phyloP scores from a whole-genome alignment of 2,797 vertebrate species.

The Gouania willdenowi region DNA sequence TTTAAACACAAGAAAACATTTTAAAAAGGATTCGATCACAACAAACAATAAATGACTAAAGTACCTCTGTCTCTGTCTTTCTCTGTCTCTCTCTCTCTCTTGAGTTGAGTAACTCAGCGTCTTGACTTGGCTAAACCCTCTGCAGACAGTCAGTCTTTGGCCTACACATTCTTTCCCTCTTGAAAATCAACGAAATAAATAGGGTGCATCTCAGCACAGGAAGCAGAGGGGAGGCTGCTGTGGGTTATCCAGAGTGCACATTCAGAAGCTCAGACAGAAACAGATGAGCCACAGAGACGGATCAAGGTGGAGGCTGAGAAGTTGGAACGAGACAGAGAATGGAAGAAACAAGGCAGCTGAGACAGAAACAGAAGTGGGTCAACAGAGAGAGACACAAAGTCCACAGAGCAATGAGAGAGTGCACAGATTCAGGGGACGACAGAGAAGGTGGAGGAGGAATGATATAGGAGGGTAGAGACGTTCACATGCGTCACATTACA shows the following conservation, averaged over 20 bases:
- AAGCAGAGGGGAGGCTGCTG: constrained; percentile 61
- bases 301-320: constrained; percentile 30
- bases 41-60: no score
- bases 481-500: constrained; percentile 56
- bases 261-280: constrained; percentile 67
- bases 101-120: constrained; percentile 8
- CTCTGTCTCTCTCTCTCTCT: constrained; percentile 5
- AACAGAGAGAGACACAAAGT: constrained; percentile 22
- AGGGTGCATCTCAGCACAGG: constrained; percentile 69
- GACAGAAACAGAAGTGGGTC: constrained; percentile 18
- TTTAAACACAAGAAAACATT: no score
- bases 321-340: constrained; percentile 17
- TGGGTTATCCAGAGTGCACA: constrained; percentile 79
- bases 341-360: constrained; percentile 9
- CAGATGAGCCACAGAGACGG: constrained; percentile 52
- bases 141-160: constrained; percentile 66
- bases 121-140: constrained; percentile 42
- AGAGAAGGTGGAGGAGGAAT: constrained; percentile 14
- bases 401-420: constrained; percentile 18
- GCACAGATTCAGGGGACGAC: constrained; percentile 7
- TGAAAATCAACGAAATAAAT: constrained; percentile 73
- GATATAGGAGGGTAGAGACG: constrained; percentile 34
- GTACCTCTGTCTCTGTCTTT: no score
- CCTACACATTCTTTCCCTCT: constrained; percentile 53
- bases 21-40: no score